Base-by-base conservation (phyloP, 2,888 invertebrate genomes). In the Drosophila anomelani region DNA sequence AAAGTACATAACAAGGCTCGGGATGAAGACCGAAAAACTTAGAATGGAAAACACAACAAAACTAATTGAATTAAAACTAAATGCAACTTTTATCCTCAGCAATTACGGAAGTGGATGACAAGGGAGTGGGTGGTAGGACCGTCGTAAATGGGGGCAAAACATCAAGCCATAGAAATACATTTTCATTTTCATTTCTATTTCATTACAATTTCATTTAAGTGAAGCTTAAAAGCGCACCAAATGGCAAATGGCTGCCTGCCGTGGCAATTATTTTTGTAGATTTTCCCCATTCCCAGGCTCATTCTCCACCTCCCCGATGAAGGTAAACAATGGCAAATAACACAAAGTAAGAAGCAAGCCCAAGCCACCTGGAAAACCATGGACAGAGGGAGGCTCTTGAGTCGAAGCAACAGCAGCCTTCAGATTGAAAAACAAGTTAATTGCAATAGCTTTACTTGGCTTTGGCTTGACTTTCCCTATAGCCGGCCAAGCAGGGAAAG, bases 121-220 rank as follows among this genome's bases (percentile, higher is more conserved):
- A 67, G 17, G 44, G 32, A 17, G 23, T 44, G 58, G 17, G 44
- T 26, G 17, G 36, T 26, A 20, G 7, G 26, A 43, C 8, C 39
- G 62, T 55, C 59, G 56, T 39, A 46, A 51, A 38, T 39, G 41
- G 57, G 51, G 59, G 60, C 63, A 61, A 87, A 85, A 80, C 88
- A 84, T 84, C 88, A 85, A 84, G 89, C 87, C 82, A 84, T 78
- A 79, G 75, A 81, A 82, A 87, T 87, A 85, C 88, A 87, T 83
- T 83, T 78, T 80, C 80, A 75, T 81, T 81, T 84, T 75, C 75
- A 85, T 78, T 87, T 82, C 73, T 77, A 80, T 78, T 85, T 85
- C 85, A 85, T 87, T 85, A 89, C 82, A 87, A 88, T 85, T 85
- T 85, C 85, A 80, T 85, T 88, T 85, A 86, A 84, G 87, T 84